These are phyloP conservation scores for Nasonovia ribisnigri DNA, from an alignment of 2,888 invertebrate genomes.

Conservation along the genomic window DNA sequence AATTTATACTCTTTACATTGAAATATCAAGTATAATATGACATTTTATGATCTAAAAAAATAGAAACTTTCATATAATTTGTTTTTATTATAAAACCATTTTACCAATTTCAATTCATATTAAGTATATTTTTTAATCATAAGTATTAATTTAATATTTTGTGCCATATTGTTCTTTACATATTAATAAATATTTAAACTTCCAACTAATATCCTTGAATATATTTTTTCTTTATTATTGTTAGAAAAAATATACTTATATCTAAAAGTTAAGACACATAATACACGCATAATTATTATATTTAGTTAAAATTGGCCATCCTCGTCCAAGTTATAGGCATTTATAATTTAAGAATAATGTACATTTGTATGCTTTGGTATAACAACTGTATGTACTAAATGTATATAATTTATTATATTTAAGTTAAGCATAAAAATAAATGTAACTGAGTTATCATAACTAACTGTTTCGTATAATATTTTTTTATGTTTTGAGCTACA, in stretches of 20 bases:
- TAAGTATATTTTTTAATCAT: neutral
- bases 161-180: constrained; percentile 15
- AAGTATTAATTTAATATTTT: constrained; percentile 2
- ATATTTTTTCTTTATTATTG: neutral
- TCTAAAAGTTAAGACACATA: neutral
- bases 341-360: neutral
- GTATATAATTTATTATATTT: neutral
- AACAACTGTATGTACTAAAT: neutral
- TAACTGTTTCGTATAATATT: neutral
- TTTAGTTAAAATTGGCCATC: neutral
- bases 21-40: neutral
- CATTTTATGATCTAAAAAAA: neutral
- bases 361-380: neutral
- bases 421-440: neutral
- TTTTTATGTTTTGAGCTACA: neutral
- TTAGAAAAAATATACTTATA: neutral
- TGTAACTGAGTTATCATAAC: neutral
- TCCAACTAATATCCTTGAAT: neutral
- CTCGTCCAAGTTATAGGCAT: neutral
- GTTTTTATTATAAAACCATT: neutral
- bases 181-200: neutral
- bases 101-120: neutral
- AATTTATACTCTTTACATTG: neutral
- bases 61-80: neutral
- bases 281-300: neutral